Evolutionary conservation across 1,140 invertebrate species (phyloP).

Genomic region (Carposina sasakii): DNA sequence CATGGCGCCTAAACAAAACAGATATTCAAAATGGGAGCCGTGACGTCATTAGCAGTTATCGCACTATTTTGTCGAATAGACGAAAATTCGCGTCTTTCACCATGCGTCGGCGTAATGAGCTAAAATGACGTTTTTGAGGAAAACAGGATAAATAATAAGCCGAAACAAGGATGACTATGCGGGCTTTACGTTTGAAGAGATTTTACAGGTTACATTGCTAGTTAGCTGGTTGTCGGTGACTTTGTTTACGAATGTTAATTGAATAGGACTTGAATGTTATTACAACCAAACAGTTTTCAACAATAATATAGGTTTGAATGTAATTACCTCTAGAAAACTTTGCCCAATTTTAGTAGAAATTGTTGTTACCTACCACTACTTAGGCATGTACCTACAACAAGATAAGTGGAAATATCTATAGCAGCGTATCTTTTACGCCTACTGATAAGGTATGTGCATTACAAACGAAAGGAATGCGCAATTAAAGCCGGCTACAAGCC

Average conservation of each 20-base stretch:
- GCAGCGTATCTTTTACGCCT: too few species aligned
- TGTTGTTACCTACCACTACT: too few species aligned
- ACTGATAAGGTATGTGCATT: too few species aligned
- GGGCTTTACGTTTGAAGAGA: conserved; percentile 54
- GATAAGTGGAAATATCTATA: too few species aligned
- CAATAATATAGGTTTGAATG: too few species aligned
- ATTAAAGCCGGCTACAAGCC: conserved; percentile 62
- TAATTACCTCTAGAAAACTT: conserved; percentile 18
- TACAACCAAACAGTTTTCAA: too few species aligned
- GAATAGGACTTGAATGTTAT: too few species aligned
- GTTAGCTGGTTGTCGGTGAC: too few species aligned
- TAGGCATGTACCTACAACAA: too few species aligned
- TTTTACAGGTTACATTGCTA: too few species aligned
- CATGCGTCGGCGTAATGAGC: conserved; percentile 54
- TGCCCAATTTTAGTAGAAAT: too few species aligned
- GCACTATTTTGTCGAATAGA: conserved; percentile 68
- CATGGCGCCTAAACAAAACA: conserved; percentile 49
- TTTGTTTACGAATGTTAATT: too few species aligned
- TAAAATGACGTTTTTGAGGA: conserved; percentile 57
- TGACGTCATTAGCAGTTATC: conserved; percentile 65
- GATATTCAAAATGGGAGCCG: conserved; percentile 45
- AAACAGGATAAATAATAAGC: conserved; percentile 57
- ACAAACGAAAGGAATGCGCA: conserved; percentile 59
- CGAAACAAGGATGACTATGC: conserved; percentile 49
- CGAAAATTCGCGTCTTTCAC: conserved; percentile 68